These are phyloP conservation scores for Megaceryle maxima DNA, from an alignment of 2,113 vertebrate species.

Conservation along the genomic window DNA sequence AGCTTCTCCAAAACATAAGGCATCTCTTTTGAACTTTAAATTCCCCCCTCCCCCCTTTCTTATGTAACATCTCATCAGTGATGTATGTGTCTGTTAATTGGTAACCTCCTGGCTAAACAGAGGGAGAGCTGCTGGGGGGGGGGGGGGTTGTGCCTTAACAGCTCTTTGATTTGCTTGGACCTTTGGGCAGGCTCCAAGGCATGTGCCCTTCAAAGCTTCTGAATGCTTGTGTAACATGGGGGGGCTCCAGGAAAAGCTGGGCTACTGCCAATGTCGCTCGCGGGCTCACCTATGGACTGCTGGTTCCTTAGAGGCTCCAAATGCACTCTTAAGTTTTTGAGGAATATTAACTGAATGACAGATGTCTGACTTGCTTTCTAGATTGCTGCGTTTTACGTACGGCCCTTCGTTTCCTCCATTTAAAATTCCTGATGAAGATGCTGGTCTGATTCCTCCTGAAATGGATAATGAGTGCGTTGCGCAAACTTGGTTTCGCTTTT, in stretches of 20 bases:
- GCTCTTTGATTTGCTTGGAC: background rate
- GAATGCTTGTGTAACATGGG: background rate
- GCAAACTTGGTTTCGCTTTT: conserved; percentile 96
- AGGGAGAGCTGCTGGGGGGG: background rate
- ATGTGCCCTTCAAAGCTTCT: background rate
- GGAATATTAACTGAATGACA: background rate
- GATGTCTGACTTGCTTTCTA: conserved; percentile 54
- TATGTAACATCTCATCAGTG: background rate
- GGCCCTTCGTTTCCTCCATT: conserved; percentile 93
- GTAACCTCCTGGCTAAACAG: background rate
- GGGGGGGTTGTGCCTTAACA: background rate
- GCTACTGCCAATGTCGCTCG: background rate
- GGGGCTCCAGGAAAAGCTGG: background rate
- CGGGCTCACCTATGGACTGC: background rate
- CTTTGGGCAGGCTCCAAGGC: background rate
- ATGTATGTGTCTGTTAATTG: background rate
- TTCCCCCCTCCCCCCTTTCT: background rate
- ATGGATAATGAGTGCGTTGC: conserved; percentile 95
- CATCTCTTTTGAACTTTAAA: background rate
- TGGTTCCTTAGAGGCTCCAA: background rate
- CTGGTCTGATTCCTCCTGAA: conserved; percentile 89
- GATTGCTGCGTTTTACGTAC: conserved; percentile 90
- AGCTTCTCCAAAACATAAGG: background rate
- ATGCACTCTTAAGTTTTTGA: background rate
- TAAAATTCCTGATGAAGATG: conserved; percentile 94